Percentiles rank a stretch among this genome's conserved stretches.
phyloP scores from a whole-genome alignment of 2,888 invertebrate genomes.

The Ischnura elegans region DNA sequence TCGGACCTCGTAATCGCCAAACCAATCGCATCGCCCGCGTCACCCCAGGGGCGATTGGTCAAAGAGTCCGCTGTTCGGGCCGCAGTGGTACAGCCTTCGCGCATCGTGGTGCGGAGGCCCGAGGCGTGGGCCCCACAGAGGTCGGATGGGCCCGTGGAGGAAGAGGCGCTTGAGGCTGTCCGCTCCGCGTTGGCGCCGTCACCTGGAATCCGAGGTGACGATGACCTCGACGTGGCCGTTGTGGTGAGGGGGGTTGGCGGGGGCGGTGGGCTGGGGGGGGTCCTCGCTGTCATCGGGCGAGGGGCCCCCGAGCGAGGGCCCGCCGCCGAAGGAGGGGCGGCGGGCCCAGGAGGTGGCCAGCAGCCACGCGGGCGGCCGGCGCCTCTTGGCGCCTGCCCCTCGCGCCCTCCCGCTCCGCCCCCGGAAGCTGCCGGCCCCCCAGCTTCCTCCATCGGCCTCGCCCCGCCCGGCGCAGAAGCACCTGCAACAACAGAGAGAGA shows the following conservation, averaged over 20 bases:
- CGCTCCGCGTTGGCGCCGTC: conserved; percentile 52
- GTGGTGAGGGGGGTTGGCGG: no score
- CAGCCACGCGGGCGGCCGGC: conserved; percentile 41
- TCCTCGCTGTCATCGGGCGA: conserved; percentile 25
- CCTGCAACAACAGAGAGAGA: neutral
- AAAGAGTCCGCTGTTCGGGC: no score
- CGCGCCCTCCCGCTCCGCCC: conserved; percentile 21
- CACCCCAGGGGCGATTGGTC: no score
- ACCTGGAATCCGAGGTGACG: conserved; percentile 62
- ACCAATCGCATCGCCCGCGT: no score
- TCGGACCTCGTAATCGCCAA: no score
- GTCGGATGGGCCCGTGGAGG: no score
- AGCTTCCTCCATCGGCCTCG: neutral
- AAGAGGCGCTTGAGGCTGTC: neutral
- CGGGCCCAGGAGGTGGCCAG: conserved; percentile 46
- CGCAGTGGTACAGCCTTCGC: no score
- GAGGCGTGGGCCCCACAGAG: no score
- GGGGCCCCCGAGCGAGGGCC: neutral
- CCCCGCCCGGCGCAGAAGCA: conserved; percentile 51
- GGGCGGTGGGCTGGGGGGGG: no score
- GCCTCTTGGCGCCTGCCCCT: conserved; percentile 6
- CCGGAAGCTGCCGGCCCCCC: neutral
- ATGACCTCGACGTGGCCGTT: conserved; percentile 54
- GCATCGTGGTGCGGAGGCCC: no score
- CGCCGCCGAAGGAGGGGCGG: conserved; percentile 38